Base-by-base conservation (phyloP, 2,888 invertebrate species). In the Melikaiella ostensackeni region DNA sequence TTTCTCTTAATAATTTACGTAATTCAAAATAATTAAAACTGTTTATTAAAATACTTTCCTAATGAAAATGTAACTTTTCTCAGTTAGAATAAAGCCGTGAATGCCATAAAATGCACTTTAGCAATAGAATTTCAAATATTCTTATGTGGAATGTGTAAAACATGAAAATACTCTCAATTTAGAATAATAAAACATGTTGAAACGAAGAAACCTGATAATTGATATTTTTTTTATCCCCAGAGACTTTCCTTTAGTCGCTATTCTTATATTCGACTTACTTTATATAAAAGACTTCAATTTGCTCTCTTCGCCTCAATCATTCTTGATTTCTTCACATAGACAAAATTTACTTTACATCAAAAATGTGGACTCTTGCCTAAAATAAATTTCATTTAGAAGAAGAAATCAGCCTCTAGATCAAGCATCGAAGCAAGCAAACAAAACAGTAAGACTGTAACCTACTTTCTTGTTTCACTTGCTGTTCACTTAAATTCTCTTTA, bases 211-310 rank as follows among this genome's bases (percentile, higher is more conserved):
- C 9, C 7, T 4, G 21, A 35, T 21, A 21, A 62, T 35, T 21
- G 5, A 35, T 0, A 5, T 21, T 21, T 64, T 64, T 13, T 38
- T 30, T 2, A 46, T 70, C 46, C 30, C 46, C 50, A 46, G 46
- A 70, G 50, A 70, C 70, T 50, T 70, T 66, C 66, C 24, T 42
- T 24, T 38, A 35, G 21, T 66, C 8, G 7, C 19, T 30, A 30
- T 5, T 30, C n/a, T 13, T 42, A 11, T 70, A 50, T 30, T 42
- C 42, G 42, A 42, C 42, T 42, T 42, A 42, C 13, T 11, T 57
- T 8, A 13, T 57, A 57, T 30, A 50, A 66, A 66, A 70, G 30
- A 66, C 6, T 46, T 24, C 7, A 46, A 9, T 24, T 42, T 62
- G n/a, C 62, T 16, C 30, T 30, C 19, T 30, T 62, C 30, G 33